Evolutionary conservation across 2,113 vertebrate species (phyloP).

Genomic region (Cynocephalus volans): DNA sequence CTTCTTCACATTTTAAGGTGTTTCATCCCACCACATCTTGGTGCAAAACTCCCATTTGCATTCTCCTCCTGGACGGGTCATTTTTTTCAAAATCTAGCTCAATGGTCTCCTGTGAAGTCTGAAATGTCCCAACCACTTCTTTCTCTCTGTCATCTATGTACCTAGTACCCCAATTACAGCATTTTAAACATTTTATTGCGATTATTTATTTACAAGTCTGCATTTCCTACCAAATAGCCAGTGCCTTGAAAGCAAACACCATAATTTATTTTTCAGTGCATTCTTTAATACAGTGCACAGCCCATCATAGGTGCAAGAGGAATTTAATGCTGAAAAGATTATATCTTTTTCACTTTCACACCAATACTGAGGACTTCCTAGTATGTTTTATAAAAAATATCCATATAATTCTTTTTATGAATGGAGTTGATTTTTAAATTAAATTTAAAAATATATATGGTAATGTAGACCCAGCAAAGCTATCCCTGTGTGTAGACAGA

Average conservation of each 20-base stretch:
- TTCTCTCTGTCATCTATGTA: not conserved
- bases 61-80: not conserved
- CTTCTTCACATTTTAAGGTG: not conserved
- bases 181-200: not conserved
- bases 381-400: not conserved
- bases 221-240: not conserved
- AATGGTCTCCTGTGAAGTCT: not conserved
- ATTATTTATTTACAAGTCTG: not conserved
- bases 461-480: not conserved
- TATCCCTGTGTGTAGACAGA: not conserved
- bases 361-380: not conserved
- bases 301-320: not conserved
- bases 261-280: not conserved
- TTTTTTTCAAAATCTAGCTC: slow-evolving; percentile 37
- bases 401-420: not conserved
- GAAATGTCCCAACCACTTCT: not conserved
- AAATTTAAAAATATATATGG: not conserved
- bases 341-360: not conserved
- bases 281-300: not conserved
- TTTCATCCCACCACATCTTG: not conserved
- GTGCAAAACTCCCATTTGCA: not conserved
- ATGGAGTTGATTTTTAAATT: not conserved
- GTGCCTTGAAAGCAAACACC: not conserved
- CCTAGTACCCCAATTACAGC: not conserved
- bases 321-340: not conserved